Evolutionary conservation across 2,888 invertebrate species (phyloP).

Genomic region (Xiphydria camelus): DNA sequence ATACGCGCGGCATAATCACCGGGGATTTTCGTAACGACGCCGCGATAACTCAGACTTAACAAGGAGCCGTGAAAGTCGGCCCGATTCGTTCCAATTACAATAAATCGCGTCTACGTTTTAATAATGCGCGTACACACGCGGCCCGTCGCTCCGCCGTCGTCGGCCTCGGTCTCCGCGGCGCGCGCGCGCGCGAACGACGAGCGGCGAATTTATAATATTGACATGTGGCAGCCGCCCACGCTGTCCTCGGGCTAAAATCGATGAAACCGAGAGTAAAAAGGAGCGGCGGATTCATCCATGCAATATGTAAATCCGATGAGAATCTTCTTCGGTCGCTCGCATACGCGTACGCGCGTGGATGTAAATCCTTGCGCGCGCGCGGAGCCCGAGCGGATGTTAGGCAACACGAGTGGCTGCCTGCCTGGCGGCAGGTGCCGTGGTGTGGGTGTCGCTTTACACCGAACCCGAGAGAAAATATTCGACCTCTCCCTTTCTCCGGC

Average conservation of each 20-base stretch:
- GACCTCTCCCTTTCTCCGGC: too few relatives aligned
- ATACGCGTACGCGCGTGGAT: neutral
- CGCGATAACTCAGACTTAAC: neutral
- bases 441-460: constrained; percentile 47
- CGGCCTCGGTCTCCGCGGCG: too few relatives aligned
- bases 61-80: neutral
- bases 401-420: constrained; percentile 37
- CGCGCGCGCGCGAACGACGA: constrained; percentile 23
- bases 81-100: constrained; percentile 9
- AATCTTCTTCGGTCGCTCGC: constrained; percentile 1
- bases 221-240: constrained; percentile 21
- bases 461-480: constrained; percentile 34
- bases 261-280: neutral
- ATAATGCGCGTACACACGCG: constrained; percentile 22
- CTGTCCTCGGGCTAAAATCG: constrained; percentile 1
- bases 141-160: constrained; percentile 12
- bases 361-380: neutral
- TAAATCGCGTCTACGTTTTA: constrained; percentile 26
- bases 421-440: constrained; percentile 37
- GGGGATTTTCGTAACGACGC: neutral
- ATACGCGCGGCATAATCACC: too few relatives aligned
- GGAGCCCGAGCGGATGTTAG: constrained; percentile 41
- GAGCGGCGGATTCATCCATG: neutral
- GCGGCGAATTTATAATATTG: constrained; percentile 31
- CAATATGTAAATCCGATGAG: constrained; percentile 13